Percentiles rank a stretch among this genome's conserved stretches.
Conservation (phyloP, 2,797 vertebrate species). For the Hydrocynus forskahlii region DNA sequence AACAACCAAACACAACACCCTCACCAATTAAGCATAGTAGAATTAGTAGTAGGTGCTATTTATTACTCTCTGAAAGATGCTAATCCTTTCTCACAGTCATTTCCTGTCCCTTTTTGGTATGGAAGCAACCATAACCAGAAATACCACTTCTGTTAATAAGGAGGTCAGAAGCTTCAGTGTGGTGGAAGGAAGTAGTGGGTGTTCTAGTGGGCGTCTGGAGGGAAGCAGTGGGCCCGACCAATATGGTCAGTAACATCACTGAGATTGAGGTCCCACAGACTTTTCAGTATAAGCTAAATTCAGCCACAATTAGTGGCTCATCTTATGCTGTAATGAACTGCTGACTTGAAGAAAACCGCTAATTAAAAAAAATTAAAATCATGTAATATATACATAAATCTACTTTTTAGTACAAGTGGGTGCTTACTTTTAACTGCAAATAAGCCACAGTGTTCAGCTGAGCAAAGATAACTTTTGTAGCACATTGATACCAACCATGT, state of each 20-base stretch:
- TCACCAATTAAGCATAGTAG: not conserved
- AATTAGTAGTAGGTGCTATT: not conserved
- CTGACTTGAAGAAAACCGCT: too few species aligned
- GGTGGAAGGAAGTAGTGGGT: not conserved
- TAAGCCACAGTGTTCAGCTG: too few species aligned
- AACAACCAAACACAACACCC: conserved; percentile 12
- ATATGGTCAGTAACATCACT: not conserved
- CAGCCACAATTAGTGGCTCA: too few species aligned
- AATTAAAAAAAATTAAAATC: too few species aligned
- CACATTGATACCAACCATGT: too few species aligned
- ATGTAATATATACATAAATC: too few species aligned
- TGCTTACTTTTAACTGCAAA: too few species aligned
- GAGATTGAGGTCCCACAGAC: too few species aligned
- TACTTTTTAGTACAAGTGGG: too few species aligned
- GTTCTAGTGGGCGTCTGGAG: not conserved
- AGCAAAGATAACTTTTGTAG: too few species aligned
- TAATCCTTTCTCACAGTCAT: not conserved
- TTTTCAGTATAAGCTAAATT: too few species aligned
- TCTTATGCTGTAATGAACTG: too few species aligned
- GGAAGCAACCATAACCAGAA: not conserved
- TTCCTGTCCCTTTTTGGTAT: not conserved
- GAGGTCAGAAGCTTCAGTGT: not conserved
- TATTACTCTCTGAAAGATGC: not conserved
- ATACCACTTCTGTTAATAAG: not conserved
- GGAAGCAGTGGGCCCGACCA: not conserved